These are phyloP conservation scores for Harpalus rubripes DNA, from an alignment of 2,888 invertebrate genomes.

Conservation along the genomic window DNA sequence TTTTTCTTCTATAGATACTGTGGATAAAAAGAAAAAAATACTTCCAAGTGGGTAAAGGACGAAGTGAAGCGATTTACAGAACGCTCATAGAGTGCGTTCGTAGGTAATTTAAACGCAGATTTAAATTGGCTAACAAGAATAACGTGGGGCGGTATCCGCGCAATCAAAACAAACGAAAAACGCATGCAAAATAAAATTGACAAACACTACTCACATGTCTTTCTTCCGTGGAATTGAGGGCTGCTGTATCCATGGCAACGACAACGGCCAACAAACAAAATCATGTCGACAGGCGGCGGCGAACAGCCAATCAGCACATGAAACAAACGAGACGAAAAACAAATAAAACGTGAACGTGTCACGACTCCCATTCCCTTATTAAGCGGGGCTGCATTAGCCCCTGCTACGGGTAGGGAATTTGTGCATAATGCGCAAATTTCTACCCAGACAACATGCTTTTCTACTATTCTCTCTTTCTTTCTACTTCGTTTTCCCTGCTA, in stretches of 20 bases:
- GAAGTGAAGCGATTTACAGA: background rate
- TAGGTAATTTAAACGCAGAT: slow-evolving; percentile 25
- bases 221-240: slow-evolving; percentile 64
- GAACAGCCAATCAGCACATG: slow-evolving; percentile 62
- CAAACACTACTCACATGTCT: slow-evolving; percentile 64
- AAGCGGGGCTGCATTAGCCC: slow-evolving; percentile 35
- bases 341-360: slow-evolving; percentile 59
- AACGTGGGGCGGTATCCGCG: slow-evolving; percentile 39
- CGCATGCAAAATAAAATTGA: slow-evolving; percentile 45
- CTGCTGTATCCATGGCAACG: slow-evolving; percentile 60
- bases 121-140: slow-evolving; percentile 48
- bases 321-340: slow-evolving; percentile 65
- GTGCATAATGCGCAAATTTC: slow-evolving; percentile 42
- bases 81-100: background rate
- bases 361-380: slow-evolving; percentile 42
- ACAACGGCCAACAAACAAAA: slow-evolving; percentile 49
- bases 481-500: slow-evolving; percentile 2
- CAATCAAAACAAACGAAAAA: slow-evolving; percentile 47
- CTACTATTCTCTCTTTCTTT: slow-evolving; percentile 18
- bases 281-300: slow-evolving; percentile 52
- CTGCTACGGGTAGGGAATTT: slow-evolving; percentile 12
- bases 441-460: slow-evolving; percentile 34
- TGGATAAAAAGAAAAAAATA: background rate
- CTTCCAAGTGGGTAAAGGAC: background rate
- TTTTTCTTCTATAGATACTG: background rate